Evolutionary conservation across 2,113 vertebrate species (phyloP), one percentile per base, ranked within the genome.

Genomic region (Emydura subglobosa): DNA sequence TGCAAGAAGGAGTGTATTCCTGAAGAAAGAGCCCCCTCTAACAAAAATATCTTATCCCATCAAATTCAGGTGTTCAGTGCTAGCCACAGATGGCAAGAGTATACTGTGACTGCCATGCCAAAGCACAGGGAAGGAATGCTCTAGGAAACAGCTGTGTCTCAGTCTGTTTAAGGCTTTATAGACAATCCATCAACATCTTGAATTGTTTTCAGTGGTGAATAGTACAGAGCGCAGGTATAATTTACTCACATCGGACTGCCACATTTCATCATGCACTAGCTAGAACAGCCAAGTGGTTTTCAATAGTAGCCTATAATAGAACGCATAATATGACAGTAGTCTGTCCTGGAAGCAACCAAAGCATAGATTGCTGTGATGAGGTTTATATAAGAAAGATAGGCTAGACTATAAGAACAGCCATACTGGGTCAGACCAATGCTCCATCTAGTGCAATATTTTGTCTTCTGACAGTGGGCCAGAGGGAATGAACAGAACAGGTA

Each of bases 151-250:
- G 50, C 65, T 1, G 31, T 2, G 5, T 57, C 93, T 91, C 89
- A 89, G 65, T 54, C 96, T 85, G 59, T 95, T 89, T 96, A 88
- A 92, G 89, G 89, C n/a, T 88, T 19, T 89, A 85, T 85, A 68
- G 89, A 95, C 85, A n/a, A 84, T 90, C 81, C 86, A 61, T 14
- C 34, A 84, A 47, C 44, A 22, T 89, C 87, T 81, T 91, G 72
- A 95, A 44, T 95, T 91, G n/a, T 89, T 96, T 93, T 88, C 93
- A 97, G 83, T 22, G 72, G 65, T 76, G 39, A 44, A 24, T 25
- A 44, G 68, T 42, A 34, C 39, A 44, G 72, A 78, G 42, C 24
- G 29, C 27, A 78, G 42, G 39, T 47, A 27, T 78, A 16, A 78
- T 78, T 25, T 78, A 22, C 9, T 90, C 92, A 59, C 72, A 8